Evolutionary conservation across 2,797 vertebrate genomes (phyloP).

Genomic region (Hippoglossus hippoglossus): DNA sequence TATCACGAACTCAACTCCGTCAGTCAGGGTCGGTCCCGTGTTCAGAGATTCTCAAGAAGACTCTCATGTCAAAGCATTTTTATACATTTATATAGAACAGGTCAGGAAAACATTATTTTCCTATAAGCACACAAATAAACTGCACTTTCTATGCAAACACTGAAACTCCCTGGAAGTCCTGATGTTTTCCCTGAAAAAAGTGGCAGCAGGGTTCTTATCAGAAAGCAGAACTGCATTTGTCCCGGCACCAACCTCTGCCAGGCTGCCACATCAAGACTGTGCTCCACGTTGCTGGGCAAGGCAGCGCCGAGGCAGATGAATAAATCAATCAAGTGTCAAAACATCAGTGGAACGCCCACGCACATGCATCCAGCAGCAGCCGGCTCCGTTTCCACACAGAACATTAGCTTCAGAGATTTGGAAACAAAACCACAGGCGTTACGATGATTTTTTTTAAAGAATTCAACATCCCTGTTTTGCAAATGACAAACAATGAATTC

Average conservation of each 20-base stretch:
- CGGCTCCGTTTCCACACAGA: slow-evolving; percentile 35
- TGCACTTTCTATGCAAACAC: slow-evolving; percentile 15
- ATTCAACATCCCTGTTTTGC: slow-evolving; percentile 8
- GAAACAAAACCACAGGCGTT: slow-evolving; percentile 1
- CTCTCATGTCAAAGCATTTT: not conserved
- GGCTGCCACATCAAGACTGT: slow-evolving; percentile 41
- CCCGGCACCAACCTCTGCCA: slow-evolving; percentile 31
- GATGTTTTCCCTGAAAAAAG: not conserved
- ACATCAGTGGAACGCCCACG: slow-evolving; percentile 45
- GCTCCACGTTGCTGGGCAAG: slow-evolving; percentile 35
- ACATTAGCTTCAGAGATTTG: slow-evolving; percentile 9
- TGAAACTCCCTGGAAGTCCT: slow-evolving; percentile 18
- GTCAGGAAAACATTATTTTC: slow-evolving; percentile 2
- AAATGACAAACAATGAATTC: not conserved
- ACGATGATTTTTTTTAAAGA: slow-evolving; percentile 15
- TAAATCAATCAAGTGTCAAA: slow-evolving; percentile 74
- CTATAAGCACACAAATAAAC: slow-evolving; percentile 31
- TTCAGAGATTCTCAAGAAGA: not conserved
- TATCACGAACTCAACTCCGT: too few relatives aligned
- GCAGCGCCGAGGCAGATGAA: slow-evolving; percentile 58
- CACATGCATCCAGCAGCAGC: slow-evolving; percentile 14
- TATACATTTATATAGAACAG: not conserved
- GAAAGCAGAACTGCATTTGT: slow-evolving; percentile 12
- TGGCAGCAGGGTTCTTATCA: not conserved
- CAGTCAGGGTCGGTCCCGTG: too few relatives aligned